Base-by-base conservation (phyloP, 64 coral and sea anemone species). In the Pocillopora verrucosa region DNA sequence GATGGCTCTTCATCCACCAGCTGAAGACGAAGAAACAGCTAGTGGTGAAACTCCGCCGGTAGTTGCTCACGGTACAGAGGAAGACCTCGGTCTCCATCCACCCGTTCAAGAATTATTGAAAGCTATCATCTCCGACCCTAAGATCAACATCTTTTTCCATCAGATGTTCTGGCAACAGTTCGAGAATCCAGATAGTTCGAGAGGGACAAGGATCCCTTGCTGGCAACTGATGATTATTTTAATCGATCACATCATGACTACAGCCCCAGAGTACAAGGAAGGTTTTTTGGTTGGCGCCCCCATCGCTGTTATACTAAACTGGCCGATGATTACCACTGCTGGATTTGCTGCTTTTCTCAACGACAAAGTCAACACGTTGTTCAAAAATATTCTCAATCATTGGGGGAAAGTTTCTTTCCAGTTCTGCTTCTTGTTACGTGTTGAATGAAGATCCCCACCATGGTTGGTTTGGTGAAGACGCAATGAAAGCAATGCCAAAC, bases 381-480 rank as follows among this genome's bases (percentile, higher is more conserved):
- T 96, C 87, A 92, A 92, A 62, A 45, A 34, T 2, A 92, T 96
- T 86, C 73, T 92, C 26, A 89, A 96, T 37, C 76, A 96, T 67
- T 96, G 94, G 94, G 94, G 90, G 87, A 72, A 20, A 38, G 17
- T 92, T 74, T 19, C 79, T 95, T 36, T 60, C 30, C 1, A 92
- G 65, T 76, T 12, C 56, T 77, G 61, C 26, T 6, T 92, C 94
- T 75, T 67, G 87, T 74, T 87, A 68, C 65, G 90, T 92, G 26
- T 87, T 96, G 83, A 92, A 0, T 70, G 15, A 65, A 0, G 59
- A 87, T 34, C 89, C 90, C 58, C 10, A 61, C 25, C 58, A 64
- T 60, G 94, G 94, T 76, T 96, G 94, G 94, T 92, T 96, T 60
- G 65, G 94, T 63, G 12, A 86, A 11, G 87, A 96, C 13, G 94